phyloP scores from a whole-genome alignment of 1,140 invertebrate genomes.

The Temnothorax longispinosus region DNA sequence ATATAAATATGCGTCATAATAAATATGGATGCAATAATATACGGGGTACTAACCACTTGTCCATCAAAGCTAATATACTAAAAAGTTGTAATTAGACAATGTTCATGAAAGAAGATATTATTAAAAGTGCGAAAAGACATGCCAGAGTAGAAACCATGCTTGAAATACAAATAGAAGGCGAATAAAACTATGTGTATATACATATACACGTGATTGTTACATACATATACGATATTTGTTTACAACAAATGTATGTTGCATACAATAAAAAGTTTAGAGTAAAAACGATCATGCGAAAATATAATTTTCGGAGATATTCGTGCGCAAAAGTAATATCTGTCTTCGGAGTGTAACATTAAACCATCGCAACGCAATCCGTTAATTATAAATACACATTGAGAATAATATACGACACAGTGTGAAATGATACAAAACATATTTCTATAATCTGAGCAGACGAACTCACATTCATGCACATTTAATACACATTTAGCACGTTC shows the following conservation, averaged over 20 bases:
- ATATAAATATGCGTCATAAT: neutral
- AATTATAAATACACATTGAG: conserved; percentile 24
- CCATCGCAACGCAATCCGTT: conserved; percentile 19
- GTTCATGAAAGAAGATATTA: neutral
- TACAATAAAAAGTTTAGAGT: conserved; percentile 22
- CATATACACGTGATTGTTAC: conserved; percentile 23
- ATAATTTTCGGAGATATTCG: conserved; percentile 26
- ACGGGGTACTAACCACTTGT: neutral
- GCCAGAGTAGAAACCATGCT: conserved; percentile 46
- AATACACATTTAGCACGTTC: conserved; percentile 42
- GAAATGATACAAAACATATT: conserved; percentile 38
- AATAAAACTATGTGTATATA: conserved; percentile 35
- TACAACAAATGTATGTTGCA: conserved; percentile 11
- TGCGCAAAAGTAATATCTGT: conserved; percentile 17
- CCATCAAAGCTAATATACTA: neutral
- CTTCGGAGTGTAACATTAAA: neutral
- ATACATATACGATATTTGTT: conserved; percentile 11
- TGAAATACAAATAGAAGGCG: conserved; percentile 22
- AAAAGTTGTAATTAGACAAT: neutral
- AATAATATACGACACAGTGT: conserved; percentile 8
- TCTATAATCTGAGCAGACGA: conserved; percentile 16
- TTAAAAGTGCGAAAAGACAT: conserved; percentile 32
- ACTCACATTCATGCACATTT: conserved; percentile 57
- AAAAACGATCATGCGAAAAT: conserved; percentile 49
- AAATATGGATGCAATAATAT: conserved; percentile 6